Conservation (phyloP, 2,113 vertebrate species). For the Cranoglanis bouderius region DNA sequence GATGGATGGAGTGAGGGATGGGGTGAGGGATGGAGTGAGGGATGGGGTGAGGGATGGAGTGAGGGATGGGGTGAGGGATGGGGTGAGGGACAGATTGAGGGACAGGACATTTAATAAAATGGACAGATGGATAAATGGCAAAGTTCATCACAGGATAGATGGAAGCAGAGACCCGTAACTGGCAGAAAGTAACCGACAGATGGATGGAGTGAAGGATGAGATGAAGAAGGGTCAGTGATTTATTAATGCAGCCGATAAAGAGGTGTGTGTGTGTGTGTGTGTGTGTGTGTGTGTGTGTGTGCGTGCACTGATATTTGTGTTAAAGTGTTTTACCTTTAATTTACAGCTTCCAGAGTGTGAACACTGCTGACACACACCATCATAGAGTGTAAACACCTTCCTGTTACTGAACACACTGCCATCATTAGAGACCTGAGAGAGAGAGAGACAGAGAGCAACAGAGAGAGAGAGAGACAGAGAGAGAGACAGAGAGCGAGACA, state of each 20-base stretch:
- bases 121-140: conserved; percentile 1
- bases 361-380: conserved; percentile 78
- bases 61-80: background rate
- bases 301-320: background rate
- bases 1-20: background rate
- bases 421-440: conserved; percentile 76
- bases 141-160: background rate
- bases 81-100: background rate
- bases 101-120: conserved; percentile 14
- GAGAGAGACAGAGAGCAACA: background rate
- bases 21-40: too few species aligned
- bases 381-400: conserved; percentile 75
- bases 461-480: background rate
- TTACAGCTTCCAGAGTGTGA: conserved; percentile 75
- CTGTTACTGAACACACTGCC: conserved; percentile 75
- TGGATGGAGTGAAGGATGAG: background rate
- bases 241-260: background rate
- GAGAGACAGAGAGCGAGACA: background rate
- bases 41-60: too few species aligned
- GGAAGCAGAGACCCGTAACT: background rate
- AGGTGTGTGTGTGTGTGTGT: background rate
- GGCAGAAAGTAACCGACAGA: background rate
- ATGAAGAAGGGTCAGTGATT: background rate
- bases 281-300: background rate
- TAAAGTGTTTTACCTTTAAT: conserved; percentile 79